A percentile compares a stretch with the other conserved stretches of the same genome.
Evolutionary conservation across 2,113 vertebrate genomes (phyloP).

Genomic region (Corythoichthys intestinalis): DNA sequence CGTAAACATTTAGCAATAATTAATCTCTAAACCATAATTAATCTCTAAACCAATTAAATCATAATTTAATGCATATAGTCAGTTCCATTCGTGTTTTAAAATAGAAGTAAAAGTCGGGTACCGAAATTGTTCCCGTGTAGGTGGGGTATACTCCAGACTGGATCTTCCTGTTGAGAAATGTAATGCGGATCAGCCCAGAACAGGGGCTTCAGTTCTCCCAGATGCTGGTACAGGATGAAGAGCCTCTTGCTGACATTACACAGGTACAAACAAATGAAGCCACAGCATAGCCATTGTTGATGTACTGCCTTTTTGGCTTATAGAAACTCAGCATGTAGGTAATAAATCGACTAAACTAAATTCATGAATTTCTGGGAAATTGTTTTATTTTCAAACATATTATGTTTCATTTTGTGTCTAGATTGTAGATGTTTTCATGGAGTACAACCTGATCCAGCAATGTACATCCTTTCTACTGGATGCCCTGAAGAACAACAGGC

Average conservation of each 20-base stretch:
- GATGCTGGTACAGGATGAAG: slow-evolving; percentile 98
- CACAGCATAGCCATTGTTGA: background rate
- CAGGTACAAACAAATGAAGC: slow-evolving; percentile 73
- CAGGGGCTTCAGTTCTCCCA: slow-evolving; percentile 99
- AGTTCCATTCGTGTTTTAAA: background rate
- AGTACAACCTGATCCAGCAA: slow-evolving; percentile 98
- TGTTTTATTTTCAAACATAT: background rate
- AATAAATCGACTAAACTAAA: background rate
- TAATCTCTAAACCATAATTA: background rate
- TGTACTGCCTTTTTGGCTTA: background rate
- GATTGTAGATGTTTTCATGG: slow-evolving; percentile 99
- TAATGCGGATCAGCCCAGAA: slow-evolving; percentile 97
- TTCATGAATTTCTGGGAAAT: background rate
- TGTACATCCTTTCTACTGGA: slow-evolving; percentile 97
- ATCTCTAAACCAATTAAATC: background rate
- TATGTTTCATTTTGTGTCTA: slow-evolving; percentile 47
- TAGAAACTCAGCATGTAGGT: background rate
- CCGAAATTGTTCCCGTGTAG: slow-evolving; percentile 55
- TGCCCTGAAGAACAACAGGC: slow-evolving; percentile 96
- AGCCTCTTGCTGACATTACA: slow-evolving; percentile 97
- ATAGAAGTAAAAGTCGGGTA: background rate
- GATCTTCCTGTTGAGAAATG: slow-evolving; percentile 97
- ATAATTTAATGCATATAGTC: background rate
- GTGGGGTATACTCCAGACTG: slow-evolving; percentile 99
- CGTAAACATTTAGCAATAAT: background rate